Evolutionary conservation across 2,888 invertebrate genomes (phyloP), one percentile per base, ranked within the genome.

Genomic region (Standfussiana lucernea): DNA sequence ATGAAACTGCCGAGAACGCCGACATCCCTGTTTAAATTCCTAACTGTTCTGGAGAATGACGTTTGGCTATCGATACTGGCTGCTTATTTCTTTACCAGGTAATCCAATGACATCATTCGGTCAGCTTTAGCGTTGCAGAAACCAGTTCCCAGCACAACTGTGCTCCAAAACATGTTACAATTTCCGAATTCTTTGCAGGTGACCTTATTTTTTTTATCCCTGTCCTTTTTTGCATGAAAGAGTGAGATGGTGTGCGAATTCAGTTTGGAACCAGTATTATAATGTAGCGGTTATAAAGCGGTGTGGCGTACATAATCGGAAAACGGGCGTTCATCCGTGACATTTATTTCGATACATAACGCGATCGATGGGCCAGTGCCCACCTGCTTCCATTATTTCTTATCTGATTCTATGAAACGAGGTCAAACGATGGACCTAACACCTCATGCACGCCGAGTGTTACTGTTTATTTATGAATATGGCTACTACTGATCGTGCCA

Each of bases 1-100:
- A 99, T 99, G 99, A 98, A 98, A 92, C 97, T 99, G 86, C 98
- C 99, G 0, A 98, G 98, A 88, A 98, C 98, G 0, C 98, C 98
- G 42, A 99, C 99, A 11, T 99, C 99, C 0, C 97, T 99, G 45
- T 99, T 99, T 94, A 99, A 99, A 96, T 99, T 99, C 94, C 97
- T 99, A 86, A 99, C 99, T 4, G 99, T 99, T 40, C 95, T 99
- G 89, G 99, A 99, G 94, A 98, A 98, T 89, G 99, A 99, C 89
- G 99, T 99, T 18, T 99, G 99, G 99, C 97, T 99, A 45, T 99
- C 99, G 89, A 99, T 99, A 92, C 97, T 99, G 84, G 99, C 98
- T 1, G 99, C 99, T 0, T 99, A 99, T 94, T 98, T 99, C 94
- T 99, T 99, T 94, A 99, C 99, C 72, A 98, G 98, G 98, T 98